Conservation (phyloP, 1,140 invertebrate genomes). For the Lepidotrigona ventralis region DNA sequence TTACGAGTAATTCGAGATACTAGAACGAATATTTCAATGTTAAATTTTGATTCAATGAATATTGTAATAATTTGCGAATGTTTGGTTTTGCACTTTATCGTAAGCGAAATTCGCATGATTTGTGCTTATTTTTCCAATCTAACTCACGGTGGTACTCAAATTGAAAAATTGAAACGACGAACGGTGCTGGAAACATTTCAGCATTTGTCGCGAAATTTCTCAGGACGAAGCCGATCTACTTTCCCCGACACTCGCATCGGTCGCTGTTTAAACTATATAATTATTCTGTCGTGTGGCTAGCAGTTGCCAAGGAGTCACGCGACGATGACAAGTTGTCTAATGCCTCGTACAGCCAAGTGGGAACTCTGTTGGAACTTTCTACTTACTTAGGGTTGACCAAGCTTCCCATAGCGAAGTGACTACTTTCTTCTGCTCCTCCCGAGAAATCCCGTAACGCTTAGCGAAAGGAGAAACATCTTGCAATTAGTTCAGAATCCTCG, state of each 20-base stretch:
- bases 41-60: too few species aligned
- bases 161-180: too few species aligned
- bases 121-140: too few species aligned
- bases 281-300: not conserved
- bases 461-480: not conserved
- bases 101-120: too few species aligned
- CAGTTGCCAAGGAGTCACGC: not conserved
- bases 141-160: too few species aligned
- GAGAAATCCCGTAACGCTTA: not conserved
- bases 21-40: too few species aligned
- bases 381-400: not conserved
- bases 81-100: too few species aligned
- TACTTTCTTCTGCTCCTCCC: not conserved
- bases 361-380: not conserved
- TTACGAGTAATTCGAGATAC: too few species aligned
- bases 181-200: not conserved
- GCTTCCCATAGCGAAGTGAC: not conserved
- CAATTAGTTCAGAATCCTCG: not conserved
- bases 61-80: too few species aligned
- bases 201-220: not conserved
- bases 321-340: conserved; percentile 2
- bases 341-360: not conserved
- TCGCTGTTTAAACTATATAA: not conserved
- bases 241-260: not conserved
- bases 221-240: not conserved